Base-by-base conservation (phyloP, 2,797 vertebrate genomes). In the Lacerta agilis region DNA sequence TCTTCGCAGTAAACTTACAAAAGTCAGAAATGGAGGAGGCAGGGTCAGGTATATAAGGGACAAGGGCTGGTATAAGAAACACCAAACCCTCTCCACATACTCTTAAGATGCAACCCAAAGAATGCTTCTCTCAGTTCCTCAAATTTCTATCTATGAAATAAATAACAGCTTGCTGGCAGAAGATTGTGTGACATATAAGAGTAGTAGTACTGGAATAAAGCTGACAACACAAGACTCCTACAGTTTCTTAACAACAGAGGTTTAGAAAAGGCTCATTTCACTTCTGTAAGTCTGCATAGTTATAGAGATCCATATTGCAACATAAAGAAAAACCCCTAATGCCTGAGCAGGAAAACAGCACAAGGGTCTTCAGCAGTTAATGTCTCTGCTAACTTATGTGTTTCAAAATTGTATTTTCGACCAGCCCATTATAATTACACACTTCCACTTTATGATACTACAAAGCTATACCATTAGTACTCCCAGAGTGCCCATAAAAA, bases 401-500 rank as follows among this genome's bases (percentile, higher is more conserved):
- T 86, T 82, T 69, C 27, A 29, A 82, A 45, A n/a, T 20, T 76
- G 10, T 41, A 58, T 66, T 66, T 82, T 87, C 76, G 9, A 55
- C 8, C 36, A 86, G 13, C 9, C 41, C 76, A 79, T 88, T 79
- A 79, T 58, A 66, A 86, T 58, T 58, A 89, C 58, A 82, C 45
- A 82, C 27, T n/a, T 58, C 27, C 43, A 76, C 43, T 55, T 80
- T 77, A 55, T n/a, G 41, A 77, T 77, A 55, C 81, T 83, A 41
- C 58, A 55, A 82, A 87, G 41, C 9, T 20, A 43, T 49, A 23
- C 71, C 41, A 83, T 85, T 73, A 80, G 55, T n/a, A 1, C 29
- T 82, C 79, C 43, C 72, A 86, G 18, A 69, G 41, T 67, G 41
- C 79, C 45, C 49, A 67, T 81, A 71, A 76, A 76, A 88, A 86